These are phyloP conservation scores for Vesta saturnalis DNA, from an alignment of 2,888 invertebrate species.

Conservation along the genomic window DNA sequence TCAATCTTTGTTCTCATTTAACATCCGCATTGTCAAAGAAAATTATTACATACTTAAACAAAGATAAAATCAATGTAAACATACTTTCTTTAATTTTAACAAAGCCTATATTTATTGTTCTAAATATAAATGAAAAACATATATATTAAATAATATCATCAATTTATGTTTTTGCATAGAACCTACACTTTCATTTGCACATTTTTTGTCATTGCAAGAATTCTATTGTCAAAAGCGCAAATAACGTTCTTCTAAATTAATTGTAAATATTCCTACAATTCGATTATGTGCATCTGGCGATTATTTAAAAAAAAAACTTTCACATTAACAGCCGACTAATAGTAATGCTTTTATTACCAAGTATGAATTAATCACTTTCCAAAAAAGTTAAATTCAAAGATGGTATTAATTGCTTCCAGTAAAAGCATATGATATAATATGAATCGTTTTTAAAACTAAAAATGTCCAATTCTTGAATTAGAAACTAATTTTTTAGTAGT, in stretches of 20 bases:
- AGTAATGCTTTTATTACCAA: conserved; percentile 3
- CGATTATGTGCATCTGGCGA: background rate
- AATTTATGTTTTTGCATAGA: too few relatives aligned
- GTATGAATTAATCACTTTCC: conserved; percentile 13
- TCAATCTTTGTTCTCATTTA: too few relatives aligned
- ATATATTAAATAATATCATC: too few relatives aligned
- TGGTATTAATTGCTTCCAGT: background rate
- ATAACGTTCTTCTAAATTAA: background rate
- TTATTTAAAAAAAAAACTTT: conserved; percentile 11
- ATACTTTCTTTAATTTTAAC: too few relatives aligned
- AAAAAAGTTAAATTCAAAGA: background rate
- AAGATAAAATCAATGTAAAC: too few relatives aligned
- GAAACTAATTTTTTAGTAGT: background rate
- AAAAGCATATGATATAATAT: conserved; percentile 1
- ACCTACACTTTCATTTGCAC: too few relatives aligned
- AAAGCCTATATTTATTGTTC: too few relatives aligned
- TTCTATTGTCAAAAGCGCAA: background rate
- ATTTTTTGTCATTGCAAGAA: too few relatives aligned
- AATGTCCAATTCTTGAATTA: background rate
- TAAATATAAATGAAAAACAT: too few relatives aligned
- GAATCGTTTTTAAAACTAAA: background rate
- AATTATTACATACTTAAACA: too few relatives aligned
- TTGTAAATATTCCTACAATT: conserved; percentile 8
- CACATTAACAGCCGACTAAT: conserved; percentile 7
- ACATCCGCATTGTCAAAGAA: too few relatives aligned